Base-by-base conservation (phyloP, 2,888 invertebrate species). In the Acleris literana region DNA sequence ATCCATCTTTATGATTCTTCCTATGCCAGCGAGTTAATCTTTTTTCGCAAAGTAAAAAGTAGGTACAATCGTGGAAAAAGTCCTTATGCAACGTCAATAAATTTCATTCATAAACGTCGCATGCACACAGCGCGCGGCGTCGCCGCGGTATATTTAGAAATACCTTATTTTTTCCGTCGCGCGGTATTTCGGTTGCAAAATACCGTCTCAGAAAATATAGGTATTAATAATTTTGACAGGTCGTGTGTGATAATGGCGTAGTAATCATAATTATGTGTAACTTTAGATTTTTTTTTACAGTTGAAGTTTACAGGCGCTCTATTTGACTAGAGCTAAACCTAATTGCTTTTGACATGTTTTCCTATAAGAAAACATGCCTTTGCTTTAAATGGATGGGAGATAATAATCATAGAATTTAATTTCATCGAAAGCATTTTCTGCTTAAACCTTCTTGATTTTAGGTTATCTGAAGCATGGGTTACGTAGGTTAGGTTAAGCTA, bases 161-260 rank as follows among this genome's bases (percentile, higher is more conserved):
- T 72, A 72, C 76, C 71, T 74, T 77, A 77, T 83, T 86, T 85
- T 80, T 86, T 85, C 80, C 80, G 80, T 80, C 82, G 76, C 68
- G 76, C 73, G 81, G 83, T 86, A 86, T 86, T 86, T 83, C 78
- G 77, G 86, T 85, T 85, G 82, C 86, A 84, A 83, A 86, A 86
- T 83, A 83, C 78, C 77, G 78, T 79, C 81, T 78, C 69, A 57
- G 57, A 72, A 70, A 72, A 72, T 66, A 62, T 25, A 66, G 61
- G 33, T 61, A 62, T 62, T 56, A 55, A 46, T 20, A 25, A 39
- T 55, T 59, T 48, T 55, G 59, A 64, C 54, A 20, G 54, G 54
- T 17, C 22, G 53, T 48, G 17, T 46, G 46, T 46, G 46, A 46
- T 46, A n/a, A 17, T 46, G 46, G 7, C n/a, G 46, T 17, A 46